Evolutionary conservation across 2,888 invertebrate genomes (phyloP).

Genomic region (Cerastis leucographa): DNA sequence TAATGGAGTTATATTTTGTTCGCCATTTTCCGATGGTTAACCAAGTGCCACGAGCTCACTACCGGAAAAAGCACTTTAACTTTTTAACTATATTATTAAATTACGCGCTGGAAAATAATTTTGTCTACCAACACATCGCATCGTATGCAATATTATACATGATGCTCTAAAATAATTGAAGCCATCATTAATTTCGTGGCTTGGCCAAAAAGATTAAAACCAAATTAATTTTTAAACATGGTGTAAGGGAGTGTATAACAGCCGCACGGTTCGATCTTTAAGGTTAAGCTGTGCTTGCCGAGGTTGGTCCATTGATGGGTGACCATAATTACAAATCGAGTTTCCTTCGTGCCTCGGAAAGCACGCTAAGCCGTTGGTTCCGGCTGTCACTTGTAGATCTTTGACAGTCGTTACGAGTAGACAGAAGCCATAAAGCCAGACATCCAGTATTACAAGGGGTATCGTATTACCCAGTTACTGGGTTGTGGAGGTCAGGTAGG

Average conservation of each 20-base stretch:
- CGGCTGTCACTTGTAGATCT: too few species aligned
- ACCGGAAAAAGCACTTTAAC: slow-evolving; percentile 4
- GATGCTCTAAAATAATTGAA: slow-evolving; percentile 23
- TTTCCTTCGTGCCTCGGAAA: too few species aligned
- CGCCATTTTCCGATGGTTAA: slow-evolving; percentile 11
- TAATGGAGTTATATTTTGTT: slow-evolving; percentile 9
- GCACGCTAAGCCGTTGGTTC: too few species aligned
- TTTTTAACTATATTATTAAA: slow-evolving; percentile 20
- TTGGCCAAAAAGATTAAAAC: background rate
- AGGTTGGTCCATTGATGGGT: too few species aligned
- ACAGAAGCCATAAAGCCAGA: too few species aligned
- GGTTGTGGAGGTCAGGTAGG: too few species aligned
- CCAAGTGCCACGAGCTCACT: background rate
- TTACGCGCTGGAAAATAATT: slow-evolving; percentile 18
- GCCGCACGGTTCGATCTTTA: too few species aligned
- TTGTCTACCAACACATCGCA: background rate
- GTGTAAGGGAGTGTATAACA: background rate
- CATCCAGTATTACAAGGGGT: too few species aligned
- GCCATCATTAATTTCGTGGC: slow-evolving; percentile 11
- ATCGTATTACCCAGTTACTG: too few species aligned
- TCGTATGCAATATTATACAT: background rate
- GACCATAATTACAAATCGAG: too few species aligned
- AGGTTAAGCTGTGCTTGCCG: too few species aligned
- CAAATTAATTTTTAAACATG: background rate
- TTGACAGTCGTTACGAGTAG: too few species aligned